Evolutionary conservation across 1,140 invertebrate genomes (phyloP).

Genomic region (Euborellia annulipes): DNA sequence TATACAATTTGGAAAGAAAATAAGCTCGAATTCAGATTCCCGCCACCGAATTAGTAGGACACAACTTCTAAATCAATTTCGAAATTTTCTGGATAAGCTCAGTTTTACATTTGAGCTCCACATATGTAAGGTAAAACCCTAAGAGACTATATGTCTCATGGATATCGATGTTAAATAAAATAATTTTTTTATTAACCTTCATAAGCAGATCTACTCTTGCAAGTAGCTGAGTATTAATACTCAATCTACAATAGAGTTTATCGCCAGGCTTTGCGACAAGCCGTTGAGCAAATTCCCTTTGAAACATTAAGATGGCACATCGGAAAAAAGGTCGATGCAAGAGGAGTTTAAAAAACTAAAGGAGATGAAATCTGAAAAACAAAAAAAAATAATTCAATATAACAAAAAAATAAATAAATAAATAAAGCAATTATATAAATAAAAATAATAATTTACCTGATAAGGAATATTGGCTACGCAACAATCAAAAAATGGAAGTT

Average conservation of each 20-base stretch:
- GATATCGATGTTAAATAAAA: too few relatives aligned
- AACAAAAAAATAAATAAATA: too few relatives aligned
- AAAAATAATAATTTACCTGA: slow-evolving; percentile 30
- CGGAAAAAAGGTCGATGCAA: slow-evolving; percentile 68
- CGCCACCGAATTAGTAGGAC: too few relatives aligned
- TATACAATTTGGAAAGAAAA: too few relatives aligned
- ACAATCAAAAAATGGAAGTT: slow-evolving; percentile 96
- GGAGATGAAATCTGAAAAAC: slow-evolving; percentile 81
- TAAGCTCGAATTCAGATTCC: too few relatives aligned
- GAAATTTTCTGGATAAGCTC: too few relatives aligned
- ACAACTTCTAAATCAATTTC: too few relatives aligned
- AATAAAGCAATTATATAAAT: too few relatives aligned
- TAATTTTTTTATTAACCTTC: slow-evolving; percentile 46
- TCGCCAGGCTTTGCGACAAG: slow-evolving; percentile 94
- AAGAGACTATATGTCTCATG: too few relatives aligned
- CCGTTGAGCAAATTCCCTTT: slow-evolving; percentile 95
- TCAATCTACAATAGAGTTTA: slow-evolving; percentile 92
- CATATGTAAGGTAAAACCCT: too few relatives aligned
- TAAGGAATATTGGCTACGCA: slow-evolving; percentile 99
- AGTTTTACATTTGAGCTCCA: too few relatives aligned
- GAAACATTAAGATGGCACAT: slow-evolving; percentile 97
- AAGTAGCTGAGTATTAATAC: slow-evolving; percentile 91
- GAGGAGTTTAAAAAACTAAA: slow-evolving; percentile 89
- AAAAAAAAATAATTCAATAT: too few relatives aligned
- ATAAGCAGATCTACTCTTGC: slow-evolving; percentile 92